Base-by-base conservation (phyloP, 2,113 vertebrate species). In the Microtus richardsoni region DNA sequence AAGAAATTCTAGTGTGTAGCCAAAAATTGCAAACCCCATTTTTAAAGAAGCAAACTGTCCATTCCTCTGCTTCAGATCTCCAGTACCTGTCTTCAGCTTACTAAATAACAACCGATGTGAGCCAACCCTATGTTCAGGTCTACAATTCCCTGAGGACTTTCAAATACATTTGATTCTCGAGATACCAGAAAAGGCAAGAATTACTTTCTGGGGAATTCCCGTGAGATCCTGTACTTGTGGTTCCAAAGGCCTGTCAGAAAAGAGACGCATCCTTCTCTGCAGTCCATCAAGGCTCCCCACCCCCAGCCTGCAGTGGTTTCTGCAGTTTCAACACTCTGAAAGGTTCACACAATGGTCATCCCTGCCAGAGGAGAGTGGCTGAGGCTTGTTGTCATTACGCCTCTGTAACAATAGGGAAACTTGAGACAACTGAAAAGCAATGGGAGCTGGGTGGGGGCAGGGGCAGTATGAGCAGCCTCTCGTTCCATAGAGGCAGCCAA, bases 331-430 rank as follows among this genome's bases (percentile, higher is more conserved):
- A 88, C 96, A 95, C 52, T 30, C 44, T 7, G 58, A 39, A 47
- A 92, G 66, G 5, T 93, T 95, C 85, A 80, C 52, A 68, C 88
- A 91, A 89, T 7, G 86, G 58, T 92, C 90, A 97, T 86, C 79
- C 71, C 92, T 93, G 39, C 88, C 71, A 52, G 24, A 5, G 85
- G 64, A 88, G 80, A 78, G 82, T 10, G 85, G 71, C 83, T 74
- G 77, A 41, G 79, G 64, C 39, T 33, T 74, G 89, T 86, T 77
- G 88, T 86, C 75, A 86, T 60, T 58, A 71, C 13, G 88, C 88
- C 75, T 91, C 88, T 82, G 0, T 5, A 77, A 95, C 97, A 96
- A 96, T 22, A 78, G 96, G 82, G 94, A 89, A 85, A 93, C 95
- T 68, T 19, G 88, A 91, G 89, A 96, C 88, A 80, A 92, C 12